Base-by-base conservation (phyloP, 2,888 invertebrate genomes). In the Drosophila falleni region DNA sequence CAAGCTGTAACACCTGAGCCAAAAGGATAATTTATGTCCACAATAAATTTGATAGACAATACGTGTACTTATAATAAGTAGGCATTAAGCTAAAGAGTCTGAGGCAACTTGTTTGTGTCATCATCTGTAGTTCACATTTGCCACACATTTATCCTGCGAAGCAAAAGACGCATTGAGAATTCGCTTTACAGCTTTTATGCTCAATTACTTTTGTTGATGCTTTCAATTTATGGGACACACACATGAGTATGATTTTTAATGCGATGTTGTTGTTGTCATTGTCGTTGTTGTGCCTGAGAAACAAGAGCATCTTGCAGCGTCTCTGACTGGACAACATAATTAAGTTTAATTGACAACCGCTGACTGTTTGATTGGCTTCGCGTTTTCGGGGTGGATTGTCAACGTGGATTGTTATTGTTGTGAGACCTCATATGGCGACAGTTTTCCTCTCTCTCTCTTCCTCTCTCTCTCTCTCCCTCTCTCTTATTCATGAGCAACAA, bases 301-400 rank as follows among this genome's bases (percentile, higher is more conserved):
- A 26, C 56, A 46, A 39, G 50, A 56, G 46, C 89, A 80, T 82
- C 71, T 88, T 88, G 82, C 85, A 64, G 42, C 67, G 46, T 63
- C 71, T 59, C 78, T 58, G 65, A 55, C 59, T 84, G 82, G 71
- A 72, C 82, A 89, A 74, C 82, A 87, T 87, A 84, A 84, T 89
- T 85, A 84, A 84, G 87, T 85, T 85, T 89, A 89, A 84, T 89
- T 84, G 84, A 87, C 84, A 89, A 79, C 71, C 81, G 87, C 84
- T 87, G 89, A 84, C 83, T 87, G 78, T 87, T 84, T 84, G 81
- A 84, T 87, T 84, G 83, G 82, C 80, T 72, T 60, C 70, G 67
- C 73, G 56, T 69, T 56, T 56, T 16, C 15, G 44, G 50, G 54
- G 39, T 51, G 54, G 26, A 3, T 44, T 35, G 33, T 15, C 15